Evolutionary conservation across 2,113 vertebrate genomes (phyloP).

Genomic region (Monopterus albus): DNA sequence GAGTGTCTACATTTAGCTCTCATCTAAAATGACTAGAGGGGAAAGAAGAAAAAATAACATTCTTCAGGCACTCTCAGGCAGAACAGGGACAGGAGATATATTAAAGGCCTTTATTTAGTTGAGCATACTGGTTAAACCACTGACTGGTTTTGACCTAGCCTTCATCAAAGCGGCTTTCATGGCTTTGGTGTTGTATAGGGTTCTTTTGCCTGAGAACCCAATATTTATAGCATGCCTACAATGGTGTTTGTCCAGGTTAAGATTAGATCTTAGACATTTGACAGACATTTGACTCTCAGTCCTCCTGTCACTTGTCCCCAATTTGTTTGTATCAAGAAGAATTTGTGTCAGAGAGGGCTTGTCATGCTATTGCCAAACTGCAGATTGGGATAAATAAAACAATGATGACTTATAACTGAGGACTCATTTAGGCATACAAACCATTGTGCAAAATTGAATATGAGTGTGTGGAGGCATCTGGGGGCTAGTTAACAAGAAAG

Average conservation of each 20-base stretch:
- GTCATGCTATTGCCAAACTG: slow-evolving; percentile 15
- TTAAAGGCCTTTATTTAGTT: not conserved
- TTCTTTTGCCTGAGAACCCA: too few species aligned
- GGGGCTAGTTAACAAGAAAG: slow-evolving; percentile 60
- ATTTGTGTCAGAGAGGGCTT: slow-evolving; percentile 13
- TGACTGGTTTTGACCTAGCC: not conserved
- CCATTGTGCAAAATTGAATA: slow-evolving; percentile 42
- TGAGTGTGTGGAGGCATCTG: slow-evolving; percentile 25
- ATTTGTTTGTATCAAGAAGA: slow-evolving; percentile 14
- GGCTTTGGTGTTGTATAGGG: too few species aligned
- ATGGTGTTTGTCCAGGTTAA: too few species aligned
- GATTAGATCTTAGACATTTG: too few species aligned
- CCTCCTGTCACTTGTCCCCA: not conserved
- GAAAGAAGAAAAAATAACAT: not conserved
- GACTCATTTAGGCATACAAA: slow-evolving; percentile 52
- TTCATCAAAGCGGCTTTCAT: too few species aligned
- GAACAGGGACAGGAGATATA: not conserved
- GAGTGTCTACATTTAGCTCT: not conserved
- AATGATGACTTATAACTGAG: slow-evolving; percentile 37
- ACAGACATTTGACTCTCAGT: not conserved
- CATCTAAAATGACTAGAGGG: not conserved
- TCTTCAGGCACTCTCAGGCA: not conserved
- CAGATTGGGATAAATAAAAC: slow-evolving; percentile 48
- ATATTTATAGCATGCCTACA: too few species aligned
- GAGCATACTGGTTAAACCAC: not conserved